Conservation (phyloP, 2,797 vertebrate genomes). For the Glossophaga mutica region DNA sequence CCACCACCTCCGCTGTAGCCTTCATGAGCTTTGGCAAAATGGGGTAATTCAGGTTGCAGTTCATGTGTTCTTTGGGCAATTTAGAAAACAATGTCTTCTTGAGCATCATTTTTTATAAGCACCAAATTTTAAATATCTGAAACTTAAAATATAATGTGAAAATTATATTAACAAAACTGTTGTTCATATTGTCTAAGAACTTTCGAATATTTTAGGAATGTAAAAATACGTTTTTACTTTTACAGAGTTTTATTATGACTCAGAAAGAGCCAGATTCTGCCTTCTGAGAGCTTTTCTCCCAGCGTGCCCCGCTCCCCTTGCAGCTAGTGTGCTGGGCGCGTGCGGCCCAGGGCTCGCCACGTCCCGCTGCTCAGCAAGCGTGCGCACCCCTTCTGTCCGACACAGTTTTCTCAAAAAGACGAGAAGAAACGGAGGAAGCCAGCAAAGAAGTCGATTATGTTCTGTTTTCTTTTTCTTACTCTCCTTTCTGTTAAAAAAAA, state of each 20-base stretch:
- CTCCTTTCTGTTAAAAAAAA: slow-evolving; percentile 16
- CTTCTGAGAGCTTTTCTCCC: neutral
- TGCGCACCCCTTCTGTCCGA: slow-evolving; percentile 80
- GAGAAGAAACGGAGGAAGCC: slow-evolving; percentile 31
- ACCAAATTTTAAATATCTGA: slow-evolving; percentile 6
- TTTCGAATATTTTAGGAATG: neutral
- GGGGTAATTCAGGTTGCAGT: neutral
- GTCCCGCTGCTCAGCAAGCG: slow-evolving; percentile 79
- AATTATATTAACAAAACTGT: neutral
- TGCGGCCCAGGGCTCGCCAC: slow-evolving; percentile 52
- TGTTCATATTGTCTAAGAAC: neutral
- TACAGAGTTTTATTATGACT: neutral
- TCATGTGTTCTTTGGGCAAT: neutral
- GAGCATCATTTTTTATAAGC: slow-evolving; percentile 9
- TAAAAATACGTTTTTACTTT: neutral
- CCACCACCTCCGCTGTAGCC: neutral
- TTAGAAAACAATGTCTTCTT: neutral
- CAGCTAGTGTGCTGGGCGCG: neutral
- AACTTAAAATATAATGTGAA: neutral
- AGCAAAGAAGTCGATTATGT: slow-evolving; percentile 52
- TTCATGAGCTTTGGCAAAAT: neutral
- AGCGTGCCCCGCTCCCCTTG: neutral
- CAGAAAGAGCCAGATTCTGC: neutral
- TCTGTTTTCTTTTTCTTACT: slow-evolving; percentile 40
- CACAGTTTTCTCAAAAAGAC: slow-evolving; percentile 21